phyloP scores from a whole-genome alignment of 2,888 invertebrate species.

The Lepeophtheirus nordmannii region DNA sequence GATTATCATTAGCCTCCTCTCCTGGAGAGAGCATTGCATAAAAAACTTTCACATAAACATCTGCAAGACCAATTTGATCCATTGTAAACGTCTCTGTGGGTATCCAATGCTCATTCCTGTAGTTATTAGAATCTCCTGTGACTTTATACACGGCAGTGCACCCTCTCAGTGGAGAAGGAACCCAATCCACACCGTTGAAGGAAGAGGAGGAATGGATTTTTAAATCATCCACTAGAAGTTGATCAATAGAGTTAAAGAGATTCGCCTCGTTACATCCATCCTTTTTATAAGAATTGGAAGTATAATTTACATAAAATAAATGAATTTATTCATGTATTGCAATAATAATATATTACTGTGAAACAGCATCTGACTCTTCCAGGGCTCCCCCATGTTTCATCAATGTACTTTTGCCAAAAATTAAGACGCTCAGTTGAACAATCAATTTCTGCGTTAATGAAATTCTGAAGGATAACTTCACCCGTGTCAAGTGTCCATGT shows the following conservation, averaged over 20 bases:
- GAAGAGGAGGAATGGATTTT: neutral
- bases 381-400: neutral
- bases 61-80: neutral
- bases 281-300: neutral
- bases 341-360: neutral
- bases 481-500: conserved; percentile 6
- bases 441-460: conserved; percentile 1
- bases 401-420: conserved; percentile 8
- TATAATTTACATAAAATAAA: neutral
- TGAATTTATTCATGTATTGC: neutral
- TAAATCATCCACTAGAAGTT: neutral
- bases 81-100: conserved; percentile 1
- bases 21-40: neutral
- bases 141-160: conserved; percentile 3
- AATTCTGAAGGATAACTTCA: conserved; percentile 15
- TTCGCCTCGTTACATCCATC: neutral
- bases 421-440: neutral
- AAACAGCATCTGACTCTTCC: conserved; percentile 13
- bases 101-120: neutral
- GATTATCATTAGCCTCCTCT: neutral
- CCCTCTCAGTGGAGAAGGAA: neutral
- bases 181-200: neutral
- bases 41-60: neutral
- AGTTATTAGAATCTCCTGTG: neutral
- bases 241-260: neutral